A percentile compares a stretch with the other conserved stretches of the same genome.
Conservation (phyloP, 2,113 vertebrate genomes). For the Nycticorax nycticorax region DNA sequence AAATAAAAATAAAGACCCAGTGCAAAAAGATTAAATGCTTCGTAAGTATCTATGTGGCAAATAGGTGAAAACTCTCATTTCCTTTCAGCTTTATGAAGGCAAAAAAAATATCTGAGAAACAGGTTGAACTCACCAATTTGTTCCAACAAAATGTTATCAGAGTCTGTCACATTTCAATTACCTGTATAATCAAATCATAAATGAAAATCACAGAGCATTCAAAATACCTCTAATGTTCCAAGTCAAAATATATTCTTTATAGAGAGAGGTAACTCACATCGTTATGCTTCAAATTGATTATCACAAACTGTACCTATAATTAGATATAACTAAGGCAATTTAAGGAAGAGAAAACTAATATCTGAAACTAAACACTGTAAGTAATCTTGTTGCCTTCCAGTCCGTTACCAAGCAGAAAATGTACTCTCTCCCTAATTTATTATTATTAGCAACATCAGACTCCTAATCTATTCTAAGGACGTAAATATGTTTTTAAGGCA, state of each 20-base stretch:
- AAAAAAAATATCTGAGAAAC: background rate
- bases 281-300: constrained; percentile 43
- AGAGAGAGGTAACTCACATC: constrained; percentile 1
- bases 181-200: constrained; percentile 54
- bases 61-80: background rate
- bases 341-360: constrained; percentile 33
- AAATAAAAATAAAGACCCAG: background rate
- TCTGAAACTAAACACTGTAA: constrained; percentile 48
- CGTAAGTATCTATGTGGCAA: background rate
- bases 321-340: constrained; percentile 51
- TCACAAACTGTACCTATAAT: constrained; percentile 54
- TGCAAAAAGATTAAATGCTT: background rate
- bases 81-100: background rate
- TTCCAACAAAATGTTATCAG: constrained; percentile 38
- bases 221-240: background rate
- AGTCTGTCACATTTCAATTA: constrained; percentile 48
- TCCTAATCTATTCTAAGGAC: constrained; percentile 3
- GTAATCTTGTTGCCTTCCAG: constrained; percentile 29
- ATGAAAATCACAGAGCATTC: constrained; percentile 38
- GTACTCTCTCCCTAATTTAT: background rate
- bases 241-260: constrained; percentile 53
- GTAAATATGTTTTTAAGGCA: background rate
- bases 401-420: constrained; percentile 41
- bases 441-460: constrained; percentile 31
- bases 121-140: constrained; percentile 25